These are phyloP conservation scores for Hipparchia sbordonii DNA, from an alignment of 2,888 invertebrate genomes.

Conservation along the genomic window DNA sequence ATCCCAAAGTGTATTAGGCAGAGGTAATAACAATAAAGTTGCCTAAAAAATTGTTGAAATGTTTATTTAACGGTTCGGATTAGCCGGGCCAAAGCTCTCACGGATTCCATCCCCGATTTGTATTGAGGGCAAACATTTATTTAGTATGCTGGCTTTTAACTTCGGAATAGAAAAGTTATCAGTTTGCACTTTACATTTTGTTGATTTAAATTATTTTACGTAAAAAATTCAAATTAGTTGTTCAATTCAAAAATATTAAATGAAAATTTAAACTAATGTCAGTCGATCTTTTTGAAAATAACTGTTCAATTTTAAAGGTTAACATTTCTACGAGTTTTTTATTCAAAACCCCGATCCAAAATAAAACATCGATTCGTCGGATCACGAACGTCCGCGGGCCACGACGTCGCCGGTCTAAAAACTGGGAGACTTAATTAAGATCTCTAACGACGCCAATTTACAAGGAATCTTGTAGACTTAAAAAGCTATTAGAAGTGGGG, in stretches of 20 bases:
- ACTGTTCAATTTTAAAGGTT: too few relatives aligned
- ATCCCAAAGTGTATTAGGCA: conserved; percentile 19
- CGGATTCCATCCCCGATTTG: conserved; percentile 35
- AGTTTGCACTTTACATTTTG: conserved; percentile 11
- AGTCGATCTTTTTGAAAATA: too few relatives aligned
- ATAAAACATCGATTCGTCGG: conserved; percentile 19
- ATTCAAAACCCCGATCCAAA: conserved; percentile 24
- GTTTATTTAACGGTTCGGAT: conserved; percentile 38
- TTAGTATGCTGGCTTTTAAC: conserved; percentile 29
- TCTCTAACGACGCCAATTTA: conserved; percentile 77
- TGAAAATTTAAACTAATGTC: too few relatives aligned
- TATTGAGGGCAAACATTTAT: conserved; percentile 35
- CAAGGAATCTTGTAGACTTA: conserved; percentile 66
- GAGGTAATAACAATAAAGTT: conserved; percentile 35
- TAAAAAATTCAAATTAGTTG: not conserved
- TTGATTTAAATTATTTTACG: not conserved
- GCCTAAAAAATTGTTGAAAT: conserved; percentile 34
- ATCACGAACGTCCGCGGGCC: conserved; percentile 43
- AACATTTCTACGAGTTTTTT: not conserved
- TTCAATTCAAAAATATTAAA: too few relatives aligned
- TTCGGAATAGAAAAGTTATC: conserved; percentile 11
- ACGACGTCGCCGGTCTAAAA: conserved; percentile 63
- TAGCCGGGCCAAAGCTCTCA: conserved; percentile 33
- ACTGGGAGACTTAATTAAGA: conserved; percentile 79
- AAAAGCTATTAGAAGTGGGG: conserved; percentile 58